Evolutionary conservation across 2,888 invertebrate species (phyloP).

Genomic region (Lithosia quadra): DNA sequence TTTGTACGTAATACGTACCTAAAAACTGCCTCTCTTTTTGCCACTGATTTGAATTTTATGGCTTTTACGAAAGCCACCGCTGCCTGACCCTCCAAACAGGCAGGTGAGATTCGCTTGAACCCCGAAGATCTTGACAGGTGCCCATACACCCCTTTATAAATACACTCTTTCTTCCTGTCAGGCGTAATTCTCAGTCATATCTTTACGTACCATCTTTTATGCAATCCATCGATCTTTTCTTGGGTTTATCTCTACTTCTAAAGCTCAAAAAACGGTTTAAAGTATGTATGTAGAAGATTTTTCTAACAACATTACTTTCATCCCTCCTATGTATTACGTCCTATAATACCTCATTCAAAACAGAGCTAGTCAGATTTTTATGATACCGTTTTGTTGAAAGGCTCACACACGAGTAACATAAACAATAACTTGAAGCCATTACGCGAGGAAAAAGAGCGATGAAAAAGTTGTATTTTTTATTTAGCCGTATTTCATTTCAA

Average conservation of each 20-base stretch:
- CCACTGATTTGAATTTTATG: background rate
- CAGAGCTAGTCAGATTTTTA: slow-evolving; percentile 21
- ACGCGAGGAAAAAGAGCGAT: slow-evolving; percentile 22
- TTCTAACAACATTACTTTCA: background rate
- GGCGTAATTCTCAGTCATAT: background rate
- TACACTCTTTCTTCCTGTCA: background rate
- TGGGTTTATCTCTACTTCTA: background rate
- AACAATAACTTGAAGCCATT: slow-evolving; percentile 29
- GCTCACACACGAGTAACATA: slow-evolving; percentile 24
- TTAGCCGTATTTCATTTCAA: slow-evolving; percentile 25
- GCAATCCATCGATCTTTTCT: background rate
- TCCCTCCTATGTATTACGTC: background rate
- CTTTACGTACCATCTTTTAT: background rate
- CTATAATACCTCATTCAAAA: slow-evolving; percentile 5
- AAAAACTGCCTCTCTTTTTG: background rate
- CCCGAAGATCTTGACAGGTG: background rate
- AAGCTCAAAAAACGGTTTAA: background rate
- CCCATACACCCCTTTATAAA: background rate
- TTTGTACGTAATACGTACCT: background rate
- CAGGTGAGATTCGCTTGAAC: background rate
- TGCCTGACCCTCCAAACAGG: background rate
- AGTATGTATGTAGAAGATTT: background rate
- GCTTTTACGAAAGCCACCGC: too few relatives aligned
- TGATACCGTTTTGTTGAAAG: slow-evolving; percentile 27
- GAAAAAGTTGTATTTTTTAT: slow-evolving; percentile 29